Base-by-base conservation (phyloP, 1,140 invertebrate genomes). In the Ridgeia piscesae region DNA sequence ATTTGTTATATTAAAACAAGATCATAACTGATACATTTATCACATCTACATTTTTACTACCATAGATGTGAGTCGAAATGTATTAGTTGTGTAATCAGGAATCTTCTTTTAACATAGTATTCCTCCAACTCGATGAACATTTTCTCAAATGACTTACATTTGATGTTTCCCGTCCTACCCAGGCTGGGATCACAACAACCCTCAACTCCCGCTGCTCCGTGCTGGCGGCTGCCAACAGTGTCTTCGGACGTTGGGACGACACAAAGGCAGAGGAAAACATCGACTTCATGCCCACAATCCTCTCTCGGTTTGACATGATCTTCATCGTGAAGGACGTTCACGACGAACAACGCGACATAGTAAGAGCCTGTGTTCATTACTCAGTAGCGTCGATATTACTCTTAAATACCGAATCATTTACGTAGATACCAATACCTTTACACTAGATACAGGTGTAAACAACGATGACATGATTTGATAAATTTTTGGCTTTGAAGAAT, bases 291-390 rank as follows among this genome's bases (percentile, higher is more conserved):
- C 99, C 99, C 0, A 99, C 99, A 0, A 99, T 99, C 96, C 96
- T 99, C n/a, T 99, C 99, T 0, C 97, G 99, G 96, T 99, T 99
- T 95, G 99, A 99, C 96, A 99, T 99, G 98, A 99, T 99, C 94
- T 99, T 99, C 95, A 99, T 99, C 94, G 98, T 99, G 0, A 99
- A 99, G 96, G 99, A 99, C 96, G 98, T 99, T 94, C 99, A 99
- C 95, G 97, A 99, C 95, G 97, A 98, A 96, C 95, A 96, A 0
- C 97, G 98, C 94, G 99, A 99, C 96, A 98, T 97, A 94, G 98
- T 98, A 95, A 95, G 77, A 21, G 17, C 17, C 2, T 77, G 58
- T 77, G 0, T 77, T 77, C 58, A 6, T 77, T 17, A 31, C 17
- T 77, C 11, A 4, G 58, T 2, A 77, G 58, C 58, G 0, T 77